Conservation (phyloP, 2,797 vertebrate species). For the Denticeps clupeoides region DNA sequence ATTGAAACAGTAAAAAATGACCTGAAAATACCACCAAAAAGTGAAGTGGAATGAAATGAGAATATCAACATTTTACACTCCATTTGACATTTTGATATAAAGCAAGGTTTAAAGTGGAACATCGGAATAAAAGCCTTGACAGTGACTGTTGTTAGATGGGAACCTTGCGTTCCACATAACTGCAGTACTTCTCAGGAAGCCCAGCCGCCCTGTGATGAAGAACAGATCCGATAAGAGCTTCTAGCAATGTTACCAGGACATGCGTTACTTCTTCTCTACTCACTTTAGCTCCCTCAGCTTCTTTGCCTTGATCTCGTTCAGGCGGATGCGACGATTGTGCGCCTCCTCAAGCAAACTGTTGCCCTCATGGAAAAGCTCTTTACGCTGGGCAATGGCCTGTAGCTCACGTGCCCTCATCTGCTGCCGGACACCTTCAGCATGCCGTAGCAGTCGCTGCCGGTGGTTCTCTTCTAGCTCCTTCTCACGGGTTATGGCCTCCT, state of each 20-base stretch:
- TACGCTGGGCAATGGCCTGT: slow-evolving; percentile 42
- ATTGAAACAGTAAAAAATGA: no score
- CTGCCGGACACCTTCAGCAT: slow-evolving; percentile 52
- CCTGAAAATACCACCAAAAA: no score
- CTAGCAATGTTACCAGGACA: neutral
- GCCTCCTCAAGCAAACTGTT: slow-evolving; percentile 57
- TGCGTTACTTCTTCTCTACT: slow-evolving; percentile 15
- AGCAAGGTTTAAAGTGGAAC: no score
- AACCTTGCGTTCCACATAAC: slow-evolving; percentile 60
- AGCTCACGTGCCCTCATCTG: slow-evolving; percentile 68
- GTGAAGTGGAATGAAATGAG: no score
- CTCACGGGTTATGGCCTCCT: slow-evolving; percentile 55
- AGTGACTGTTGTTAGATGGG: no score
- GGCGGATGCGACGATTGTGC: slow-evolving; percentile 44
- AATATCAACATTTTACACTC: no score
- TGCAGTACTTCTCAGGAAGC: slow-evolving; percentile 72
- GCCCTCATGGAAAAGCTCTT: slow-evolving; percentile 56
- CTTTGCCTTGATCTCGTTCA: slow-evolving; percentile 64
- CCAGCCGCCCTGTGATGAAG: slow-evolving; percentile 57
- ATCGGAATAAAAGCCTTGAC: no score
- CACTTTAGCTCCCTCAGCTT: slow-evolving; percentile 79
- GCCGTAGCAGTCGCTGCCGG: slow-evolving; percentile 23
- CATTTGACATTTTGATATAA: no score
- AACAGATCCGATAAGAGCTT: neutral
- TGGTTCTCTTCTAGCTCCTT: slow-evolving; percentile 47